These are phyloP conservation scores for Prunella himalayana DNA, from an alignment of 2,113 vertebrate species.

Conservation along the genomic window DNA sequence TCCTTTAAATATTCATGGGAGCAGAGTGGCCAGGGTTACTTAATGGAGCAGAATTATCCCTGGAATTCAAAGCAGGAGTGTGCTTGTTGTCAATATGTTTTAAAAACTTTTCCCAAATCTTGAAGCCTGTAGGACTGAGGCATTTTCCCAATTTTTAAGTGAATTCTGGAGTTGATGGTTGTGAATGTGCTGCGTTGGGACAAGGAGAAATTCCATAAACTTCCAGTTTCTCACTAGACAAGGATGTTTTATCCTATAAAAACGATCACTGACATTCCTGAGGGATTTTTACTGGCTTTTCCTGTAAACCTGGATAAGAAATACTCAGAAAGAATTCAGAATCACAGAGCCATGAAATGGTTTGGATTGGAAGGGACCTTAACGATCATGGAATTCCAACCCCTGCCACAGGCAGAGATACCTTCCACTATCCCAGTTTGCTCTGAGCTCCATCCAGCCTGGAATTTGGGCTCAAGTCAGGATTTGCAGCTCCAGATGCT, in stretches of 20 bases:
- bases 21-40: not conserved
- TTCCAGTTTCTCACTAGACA: not conserved
- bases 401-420: not conserved
- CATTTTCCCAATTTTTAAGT: not conserved
- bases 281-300: not conserved
- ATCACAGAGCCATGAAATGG: not conserved
- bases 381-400: not conserved
- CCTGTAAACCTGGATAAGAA: not conserved
- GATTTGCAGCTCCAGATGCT: not conserved
- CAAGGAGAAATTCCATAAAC: not conserved
- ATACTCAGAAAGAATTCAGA: not conserved
- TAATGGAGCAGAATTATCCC: not conserved
- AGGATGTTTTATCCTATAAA: not conserved
- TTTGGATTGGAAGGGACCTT: not conserved
- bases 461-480: not conserved
- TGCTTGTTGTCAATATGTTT: not conserved
- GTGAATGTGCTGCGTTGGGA: fast-evolving
- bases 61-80: not conserved
- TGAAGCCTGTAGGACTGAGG: not conserved
- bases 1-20: constrained; percentile 55
- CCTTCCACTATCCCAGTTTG: not conserved
- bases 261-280: not conserved
- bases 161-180: not conserved
- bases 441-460: not conserved
- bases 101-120: not conserved